Evolutionary conservation across 2,888 invertebrate species (phyloP).

Genomic region (Noctuana brunneofusca): DNA sequence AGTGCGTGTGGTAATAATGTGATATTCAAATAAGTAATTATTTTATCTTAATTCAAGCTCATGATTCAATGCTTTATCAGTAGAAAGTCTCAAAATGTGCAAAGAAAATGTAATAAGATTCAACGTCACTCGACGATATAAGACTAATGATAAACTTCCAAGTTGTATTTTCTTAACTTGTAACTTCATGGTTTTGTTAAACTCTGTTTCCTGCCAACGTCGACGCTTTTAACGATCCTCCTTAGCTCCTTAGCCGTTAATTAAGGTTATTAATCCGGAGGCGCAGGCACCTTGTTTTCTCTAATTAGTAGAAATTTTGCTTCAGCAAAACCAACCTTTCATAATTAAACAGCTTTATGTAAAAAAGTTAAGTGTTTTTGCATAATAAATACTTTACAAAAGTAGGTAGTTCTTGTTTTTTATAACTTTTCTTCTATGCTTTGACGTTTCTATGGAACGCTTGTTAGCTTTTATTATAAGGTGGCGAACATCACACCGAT

Average conservation of each 20-base stretch:
- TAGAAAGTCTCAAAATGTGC: no score
- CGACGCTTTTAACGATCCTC: constrained; percentile 63
- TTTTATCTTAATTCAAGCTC: no score
- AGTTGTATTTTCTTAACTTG: constrained; percentile 8
- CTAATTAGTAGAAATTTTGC: constrained; percentile 79
- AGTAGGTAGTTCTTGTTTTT: constrained; percentile 10
- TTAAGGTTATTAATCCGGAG: constrained; percentile 78
- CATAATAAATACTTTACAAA: constrained; percentile 17
- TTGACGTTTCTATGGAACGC: not conserved
- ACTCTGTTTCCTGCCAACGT: constrained; percentile 45
- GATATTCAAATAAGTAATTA: no score
- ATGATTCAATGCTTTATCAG: no score
- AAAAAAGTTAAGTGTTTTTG: constrained; percentile 40
- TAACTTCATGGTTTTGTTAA: constrained; percentile 8
- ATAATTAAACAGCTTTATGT: constrained; percentile 57
- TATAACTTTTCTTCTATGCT: not conserved
- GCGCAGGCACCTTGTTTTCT: constrained; percentile 77
- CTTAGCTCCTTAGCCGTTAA: constrained; percentile 69
- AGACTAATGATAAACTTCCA: not conserved
- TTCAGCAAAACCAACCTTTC: constrained; percentile 61
- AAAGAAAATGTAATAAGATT: no score
- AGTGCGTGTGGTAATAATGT: no score
- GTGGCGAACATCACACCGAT: not conserved
- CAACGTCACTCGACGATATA: not conserved
- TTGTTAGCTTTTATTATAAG: constrained; percentile 8